Percentiles rank a stretch among this genome's conserved stretches.
phyloP scores from a whole-genome alignment of 2,113 vertebrate species.

The Clinocottus analis region DNA sequence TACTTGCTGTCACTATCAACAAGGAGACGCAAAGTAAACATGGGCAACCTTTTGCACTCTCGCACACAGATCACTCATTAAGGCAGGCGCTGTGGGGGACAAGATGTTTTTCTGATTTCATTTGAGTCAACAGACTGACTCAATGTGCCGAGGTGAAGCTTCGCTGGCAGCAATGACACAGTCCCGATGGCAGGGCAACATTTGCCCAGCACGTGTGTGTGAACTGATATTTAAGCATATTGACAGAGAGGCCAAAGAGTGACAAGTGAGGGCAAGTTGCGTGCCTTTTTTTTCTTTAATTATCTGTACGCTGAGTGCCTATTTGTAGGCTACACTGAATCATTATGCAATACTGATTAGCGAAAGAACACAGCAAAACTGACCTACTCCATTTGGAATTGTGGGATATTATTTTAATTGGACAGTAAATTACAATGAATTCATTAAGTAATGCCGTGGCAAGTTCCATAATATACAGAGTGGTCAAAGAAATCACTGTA shows the following conservation, averaged over 20 bases:
- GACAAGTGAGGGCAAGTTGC: background rate
- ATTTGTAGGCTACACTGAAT: background rate
- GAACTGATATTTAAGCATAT: slow-evolving; percentile 15
- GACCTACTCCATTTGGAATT: background rate
- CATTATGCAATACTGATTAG: background rate
- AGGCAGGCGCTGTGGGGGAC: slow-evolving; percentile 27
- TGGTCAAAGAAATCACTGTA: background rate
- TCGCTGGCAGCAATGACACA: slow-evolving; percentile 25
- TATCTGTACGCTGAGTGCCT: background rate
- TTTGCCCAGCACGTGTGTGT: slow-evolving; percentile 12
- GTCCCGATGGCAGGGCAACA: slow-evolving; percentile 24
- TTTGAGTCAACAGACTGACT: slow-evolving; percentile 38
- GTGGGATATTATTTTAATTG: background rate
- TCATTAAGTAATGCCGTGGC: background rate
- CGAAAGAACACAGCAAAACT: background rate
- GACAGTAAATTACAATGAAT: background rate
- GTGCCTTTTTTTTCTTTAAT: background rate
- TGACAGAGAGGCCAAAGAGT: slow-evolving; percentile 27
- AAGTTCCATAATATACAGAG: background rate
- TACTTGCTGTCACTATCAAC: background rate
- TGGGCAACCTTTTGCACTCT: slow-evolving; percentile 1
- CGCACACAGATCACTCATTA: slow-evolving; percentile 10
- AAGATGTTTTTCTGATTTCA: slow-evolving; percentile 27
- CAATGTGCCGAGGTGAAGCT: slow-evolving; percentile 42
- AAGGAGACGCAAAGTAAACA: background rate